Percentiles rank a stretch among this genome's conserved stretches.
These are phyloP conservation scores for Gerris buenoi DNA, from an alignment of 1,140 invertebrate species.

Conservation along the genomic window DNA sequence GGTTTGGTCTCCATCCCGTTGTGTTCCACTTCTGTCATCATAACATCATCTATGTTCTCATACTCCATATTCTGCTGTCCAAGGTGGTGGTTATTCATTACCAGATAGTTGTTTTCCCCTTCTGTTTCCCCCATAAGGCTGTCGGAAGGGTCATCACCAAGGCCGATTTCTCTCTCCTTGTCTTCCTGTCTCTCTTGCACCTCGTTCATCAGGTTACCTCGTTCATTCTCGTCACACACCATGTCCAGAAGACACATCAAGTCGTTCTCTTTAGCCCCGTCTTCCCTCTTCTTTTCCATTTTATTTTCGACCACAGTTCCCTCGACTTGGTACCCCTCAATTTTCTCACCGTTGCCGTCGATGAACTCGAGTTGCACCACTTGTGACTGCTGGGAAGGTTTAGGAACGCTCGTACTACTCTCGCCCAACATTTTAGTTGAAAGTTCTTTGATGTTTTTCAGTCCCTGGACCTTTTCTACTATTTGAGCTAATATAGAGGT, in stretches of 20 bases:
- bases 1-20: slow-evolving; percentile 11
- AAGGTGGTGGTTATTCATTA: slow-evolving; percentile 8
- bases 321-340: slow-evolving; percentile 18
- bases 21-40: slow-evolving; percentile 10
- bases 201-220: neutral
- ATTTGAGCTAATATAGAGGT: slow-evolving; percentile 20
- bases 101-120: slow-evolving; percentile 9
- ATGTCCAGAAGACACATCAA: slow-evolving; percentile 17
- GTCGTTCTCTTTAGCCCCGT: slow-evolving; percentile 11
- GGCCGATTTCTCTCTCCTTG: neutral
- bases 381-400: slow-evolving; percentile 11
- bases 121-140: neutral
- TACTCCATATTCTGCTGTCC: slow-evolving; percentile 7
- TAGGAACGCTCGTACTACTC: neutral
- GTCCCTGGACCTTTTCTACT: slow-evolving; percentile 11
- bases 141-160: neutral
- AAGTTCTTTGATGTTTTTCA: slow-evolving; percentile 15
- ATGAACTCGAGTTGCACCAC: slow-evolving; percentile 20
- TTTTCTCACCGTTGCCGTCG: slow-evolving; percentile 19
- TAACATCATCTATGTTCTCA: slow-evolving; percentile 13
- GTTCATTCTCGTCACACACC: slow-evolving; percentile 12
- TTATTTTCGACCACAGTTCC: slow-evolving; percentile 14
- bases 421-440: slow-evolving; percentile 3
- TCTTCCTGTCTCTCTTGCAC: neutral
- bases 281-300: slow-evolving; percentile 8